Evolutionary conservation across 37 sponge, comb jelly and placozoan genomes (phyloP), one percentile per base, ranked within the genome.

Genomic region (Spongilla lacustris): DNA sequence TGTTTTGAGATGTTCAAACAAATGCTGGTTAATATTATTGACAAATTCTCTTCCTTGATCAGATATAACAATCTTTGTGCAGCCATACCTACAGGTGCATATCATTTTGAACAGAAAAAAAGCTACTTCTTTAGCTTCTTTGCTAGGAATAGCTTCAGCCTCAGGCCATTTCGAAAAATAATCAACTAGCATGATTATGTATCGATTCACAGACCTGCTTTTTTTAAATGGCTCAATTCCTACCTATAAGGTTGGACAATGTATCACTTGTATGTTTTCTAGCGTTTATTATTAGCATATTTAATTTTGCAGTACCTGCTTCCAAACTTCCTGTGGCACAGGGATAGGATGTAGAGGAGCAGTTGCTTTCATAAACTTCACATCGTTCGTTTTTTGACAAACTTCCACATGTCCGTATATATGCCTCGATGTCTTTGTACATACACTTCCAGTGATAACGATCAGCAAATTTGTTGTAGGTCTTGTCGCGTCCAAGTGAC

Each of bases 101-200:
- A 88, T 67, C 30, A 81, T 36, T 31, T 33, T 36, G 78, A 46
- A 85, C 26, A 85, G 71, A 32, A 85, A 85, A 35, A 35, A 50
- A 27, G 84, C 84, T 41, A 83, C 75, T 12, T n/a, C 23, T 34
- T 32, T 13, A 25, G 71, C 78, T 49, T 49, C 50, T 72, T 86
- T 86, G 34, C 36, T 46, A 25, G 80, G 80, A 12, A 86, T 32
- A 69, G 87, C 31, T 71, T 29, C 73, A 78, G 83, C 89, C 68
- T 82, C 83, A 25, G 76, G 77, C 89, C 89, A 88, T 68, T 88
- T 88, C 22, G 78, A 58, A 58, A 50, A 88, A 70, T 77, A 88
- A 70, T 82, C 83, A 70, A 11, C 69, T 27, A 19, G 23, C 31
- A 68, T 86, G 35, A 86, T 86, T 32, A 86, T 86, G 87, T 86